These are phyloP conservation scores for Drosophila quasianomalipes DNA, from an alignment of 2,888 invertebrate genomes.

Conservation along the genomic window DNA sequence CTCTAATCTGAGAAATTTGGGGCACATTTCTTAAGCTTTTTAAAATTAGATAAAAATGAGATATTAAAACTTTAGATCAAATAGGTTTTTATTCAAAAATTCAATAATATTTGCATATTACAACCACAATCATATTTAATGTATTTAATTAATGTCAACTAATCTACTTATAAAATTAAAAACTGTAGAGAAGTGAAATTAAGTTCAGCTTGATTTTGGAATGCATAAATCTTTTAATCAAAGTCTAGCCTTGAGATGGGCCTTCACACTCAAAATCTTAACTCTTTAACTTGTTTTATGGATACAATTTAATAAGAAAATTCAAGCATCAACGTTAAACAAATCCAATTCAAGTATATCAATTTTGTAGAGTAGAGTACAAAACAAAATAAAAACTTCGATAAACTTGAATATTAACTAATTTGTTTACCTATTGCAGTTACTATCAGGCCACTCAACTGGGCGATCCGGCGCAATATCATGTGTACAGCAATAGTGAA, in stretches of 20 bases:
- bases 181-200: too few species aligned
- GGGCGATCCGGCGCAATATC: conserved; percentile 89
- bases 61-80: too few species aligned
- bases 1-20: neutral
- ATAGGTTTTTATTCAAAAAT: too few species aligned
- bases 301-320: neutral
- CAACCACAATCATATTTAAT: too few species aligned
- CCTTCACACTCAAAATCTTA: too few species aligned
- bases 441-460: conserved; percentile 90
- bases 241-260: neutral
- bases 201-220: too few species aligned
- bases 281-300: neutral
- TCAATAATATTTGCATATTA: too few species aligned
- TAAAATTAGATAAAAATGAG: too few species aligned
- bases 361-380: neutral
- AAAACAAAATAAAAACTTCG: neutral
- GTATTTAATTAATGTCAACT: neutral
- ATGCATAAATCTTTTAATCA: neutral
- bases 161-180: too few species aligned
- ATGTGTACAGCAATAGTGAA: conserved; percentile 87
- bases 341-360: neutral
- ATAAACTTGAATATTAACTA: neutral
- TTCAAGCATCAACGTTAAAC: neutral
- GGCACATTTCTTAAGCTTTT: too few species aligned
- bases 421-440: conserved; percentile 85